Evolutionary conservation across 2,113 vertebrate genomes (phyloP), one percentile per base, ranked within the genome.

Genomic region (Empidonax traillii): DNA sequence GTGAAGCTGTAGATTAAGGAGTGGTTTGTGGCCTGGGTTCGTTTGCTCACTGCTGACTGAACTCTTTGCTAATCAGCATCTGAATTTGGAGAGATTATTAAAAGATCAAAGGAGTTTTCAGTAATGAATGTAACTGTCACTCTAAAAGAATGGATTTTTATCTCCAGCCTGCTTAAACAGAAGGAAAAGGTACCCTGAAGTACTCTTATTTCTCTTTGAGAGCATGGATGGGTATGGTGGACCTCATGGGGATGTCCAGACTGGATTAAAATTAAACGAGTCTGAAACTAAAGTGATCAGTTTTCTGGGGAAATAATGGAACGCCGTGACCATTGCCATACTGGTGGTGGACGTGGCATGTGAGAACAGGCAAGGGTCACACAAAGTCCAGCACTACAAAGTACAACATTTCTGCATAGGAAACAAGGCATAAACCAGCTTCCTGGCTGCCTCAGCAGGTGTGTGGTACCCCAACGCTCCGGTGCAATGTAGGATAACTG

Each of bases 81-180:
- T 91, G 77, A 89, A 94, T 93, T 89, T 91, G 73, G 65, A 85
- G 52, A 93, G 79, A 66, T 85, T 89, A 92, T 89, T 93, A 49
- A 81, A 88, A 85, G 80, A 89, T 85, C 69, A 96, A 84, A 85
- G 73, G 27, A 87, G 24, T 72, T 67, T 56, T 90, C 43, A 33
- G 46, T 80, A 80, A 41, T 1, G 3, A 61, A 43, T 37, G 21
- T 55, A 89, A 84, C 59, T 75, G 24, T 92, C 30, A 9, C 49
- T 93, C 28, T 53, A 63, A 85, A 91, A 83, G 14, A 19, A 12
- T 35, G 58, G 16, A 14, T 51, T 95, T 94, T 55, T 92, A 53
- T 80, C 56, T 90, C 47, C 35, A 85, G 24, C 13, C 22, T 88
- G 21, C 59, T 87, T 76, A 61, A 93, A 61, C 2, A 63, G 30